Base-by-base conservation (phyloP, 2,113 vertebrate genomes). In the Thunnus thynnus region DNA sequence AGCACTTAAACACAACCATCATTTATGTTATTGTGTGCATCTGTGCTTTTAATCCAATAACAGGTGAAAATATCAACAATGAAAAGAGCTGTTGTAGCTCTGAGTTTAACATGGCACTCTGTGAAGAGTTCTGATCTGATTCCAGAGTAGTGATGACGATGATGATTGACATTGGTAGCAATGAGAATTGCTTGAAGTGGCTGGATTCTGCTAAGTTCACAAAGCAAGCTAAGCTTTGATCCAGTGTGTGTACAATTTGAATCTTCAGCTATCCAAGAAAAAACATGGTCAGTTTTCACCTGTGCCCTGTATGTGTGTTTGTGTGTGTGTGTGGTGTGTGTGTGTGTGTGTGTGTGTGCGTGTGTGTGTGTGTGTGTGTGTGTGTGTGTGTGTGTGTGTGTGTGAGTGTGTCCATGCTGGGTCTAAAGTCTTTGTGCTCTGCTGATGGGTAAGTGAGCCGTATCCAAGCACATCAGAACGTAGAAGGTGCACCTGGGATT, bases 401-500 rank as follows among this genome's bases (percentile, higher is more conserved):
- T 69, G 17, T 55, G 54, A 61, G n/a, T 55, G 51, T 58, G 55
- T 65, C n/a, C 75, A 22, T 79, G 63, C 2, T 80, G 73, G 73
- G 63, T 80, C 54, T 79, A 46, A 63, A 80, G 72, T 63, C 54
- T 86, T 76, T 83, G 71, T 83, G 63, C 72, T 77, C 76, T 66
- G 62, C 68, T 86, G 80, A 76, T 88, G 86, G 73, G 71, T 70
- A 64, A 77, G 82, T 74, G 71, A 73, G 60, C 46, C 11, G 81
- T 62, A 86, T 87, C 80, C 5, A 13, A 88, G 80, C 74, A 72
- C 58, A 80, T 70, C 83, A 52, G 63, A 65, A 64, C 0, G 9
- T 27, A 63, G 57, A 54, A 47, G 52, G 62, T 84, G 73, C 82
- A 90, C 81, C 67, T 65, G 81, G 85, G 80, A 86, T 78, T 89